phyloP scores from a whole-genome alignment of 2,113 vertebrate genomes.

The Bubo bubo region DNA sequence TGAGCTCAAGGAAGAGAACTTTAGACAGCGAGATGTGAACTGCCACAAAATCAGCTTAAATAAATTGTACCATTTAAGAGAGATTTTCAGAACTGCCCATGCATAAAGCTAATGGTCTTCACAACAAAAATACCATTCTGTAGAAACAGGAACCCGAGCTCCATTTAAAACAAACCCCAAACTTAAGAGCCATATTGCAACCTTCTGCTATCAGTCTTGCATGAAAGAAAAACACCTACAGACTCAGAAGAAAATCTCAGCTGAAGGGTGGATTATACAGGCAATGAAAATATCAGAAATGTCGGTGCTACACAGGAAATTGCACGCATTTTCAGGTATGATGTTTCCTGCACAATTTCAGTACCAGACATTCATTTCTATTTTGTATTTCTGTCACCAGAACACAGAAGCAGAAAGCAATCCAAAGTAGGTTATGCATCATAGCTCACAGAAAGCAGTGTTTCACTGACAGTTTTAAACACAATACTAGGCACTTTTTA shows the following conservation, averaged over 20 bases:
- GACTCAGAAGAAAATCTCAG: not conserved
- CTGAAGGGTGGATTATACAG: not conserved
- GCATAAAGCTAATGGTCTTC: not conserved
- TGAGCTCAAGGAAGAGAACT: not conserved
- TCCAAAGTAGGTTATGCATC: not conserved
- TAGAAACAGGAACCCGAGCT: not conserved
- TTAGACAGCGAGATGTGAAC: not conserved
- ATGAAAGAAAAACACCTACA: not conserved
- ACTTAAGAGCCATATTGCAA: not conserved
- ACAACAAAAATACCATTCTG: not conserved
- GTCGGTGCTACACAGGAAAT: not conserved
- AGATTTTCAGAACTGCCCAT: not conserved
- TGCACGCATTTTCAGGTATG: constrained; percentile 1
- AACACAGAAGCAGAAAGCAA: constrained; percentile 23
- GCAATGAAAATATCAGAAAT: constrained; percentile 14
- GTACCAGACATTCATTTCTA: constrained; percentile 24
- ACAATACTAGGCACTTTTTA: not conserved
- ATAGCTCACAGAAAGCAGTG: not conserved
- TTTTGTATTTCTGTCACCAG: not conserved
- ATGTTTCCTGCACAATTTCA: not conserved
- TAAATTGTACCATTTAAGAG: not conserved
- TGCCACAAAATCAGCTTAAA: not conserved
- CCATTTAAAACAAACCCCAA: not conserved
- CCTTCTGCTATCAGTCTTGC: not conserved
- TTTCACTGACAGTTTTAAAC: not conserved